Percentiles rank a stretch among this genome's conserved stretches.
These are phyloP conservation scores for Rhopalosiphum nymphaeae DNA, from an alignment of 2,888 invertebrate species.

Conservation along the genomic window DNA sequence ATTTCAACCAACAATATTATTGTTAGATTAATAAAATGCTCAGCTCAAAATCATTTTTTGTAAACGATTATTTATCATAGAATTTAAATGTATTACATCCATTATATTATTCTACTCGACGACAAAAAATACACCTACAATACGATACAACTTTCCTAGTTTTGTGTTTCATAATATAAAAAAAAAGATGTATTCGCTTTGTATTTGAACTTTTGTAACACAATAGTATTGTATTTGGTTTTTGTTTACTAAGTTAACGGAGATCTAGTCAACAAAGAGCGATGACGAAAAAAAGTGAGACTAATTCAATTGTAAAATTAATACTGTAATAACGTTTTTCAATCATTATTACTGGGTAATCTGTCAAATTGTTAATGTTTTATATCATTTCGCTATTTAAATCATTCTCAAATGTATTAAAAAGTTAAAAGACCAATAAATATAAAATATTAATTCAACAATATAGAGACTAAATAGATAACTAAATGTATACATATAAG, in stretches of 20 bases:
- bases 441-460: background rate
- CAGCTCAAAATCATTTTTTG: background rate
- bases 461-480: no score
- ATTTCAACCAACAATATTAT: background rate
- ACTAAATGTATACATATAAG: no score
- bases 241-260: background rate
- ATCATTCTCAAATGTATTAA: background rate
- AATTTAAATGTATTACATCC: background rate
- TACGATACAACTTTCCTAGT: background rate
- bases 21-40: background rate
- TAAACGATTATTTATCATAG: background rate
- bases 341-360: background rate
- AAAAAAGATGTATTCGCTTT: background rate
- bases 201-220: background rate
- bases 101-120: background rate
- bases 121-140: background rate
- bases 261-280: background rate
- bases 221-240: background rate
- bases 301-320: background rate
- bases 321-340: background rate
- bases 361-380: background rate
- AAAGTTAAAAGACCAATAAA: background rate
- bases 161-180: background rate
- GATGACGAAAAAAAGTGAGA: background rate
- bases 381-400: background rate